phyloP scores from a whole-genome alignment of 2,113 vertebrate species.

The Artemisiospiza belli region DNA sequence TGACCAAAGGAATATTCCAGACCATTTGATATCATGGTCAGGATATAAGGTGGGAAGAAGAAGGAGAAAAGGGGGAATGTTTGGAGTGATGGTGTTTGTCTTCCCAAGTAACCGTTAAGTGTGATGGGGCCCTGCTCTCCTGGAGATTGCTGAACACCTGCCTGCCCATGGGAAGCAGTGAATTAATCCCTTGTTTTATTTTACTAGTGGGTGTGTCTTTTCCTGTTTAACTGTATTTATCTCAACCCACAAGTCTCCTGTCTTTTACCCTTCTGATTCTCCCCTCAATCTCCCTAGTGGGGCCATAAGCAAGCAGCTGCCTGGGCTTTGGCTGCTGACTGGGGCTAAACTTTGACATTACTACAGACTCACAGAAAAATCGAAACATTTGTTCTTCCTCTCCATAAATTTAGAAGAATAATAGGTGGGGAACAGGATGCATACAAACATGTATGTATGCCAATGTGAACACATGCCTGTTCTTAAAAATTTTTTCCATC shows the following conservation, averaged over 20 bases:
- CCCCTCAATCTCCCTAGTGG: background rate
- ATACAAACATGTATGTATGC: background rate
- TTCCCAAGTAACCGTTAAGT: background rate
- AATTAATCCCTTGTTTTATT: background rate
- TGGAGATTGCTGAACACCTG: background rate
- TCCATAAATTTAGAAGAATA: background rate
- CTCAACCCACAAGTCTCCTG: background rate
- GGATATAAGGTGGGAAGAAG: fast-evolving
- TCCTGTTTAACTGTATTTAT: background rate
- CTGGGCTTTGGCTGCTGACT: background rate
- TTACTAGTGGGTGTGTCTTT: background rate
- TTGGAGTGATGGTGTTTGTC: fast-evolving
- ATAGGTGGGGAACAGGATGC: background rate
- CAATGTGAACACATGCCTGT: fast-evolving
- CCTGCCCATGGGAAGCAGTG: background rate
- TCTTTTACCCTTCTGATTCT: background rate
- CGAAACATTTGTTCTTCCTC: background rate
- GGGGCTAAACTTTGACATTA: background rate
- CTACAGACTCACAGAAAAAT: background rate
- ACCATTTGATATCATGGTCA: background rate
- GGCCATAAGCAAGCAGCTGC: background rate
- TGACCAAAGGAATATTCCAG: background rate
- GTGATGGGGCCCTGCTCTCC: background rate
- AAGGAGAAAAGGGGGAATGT: fast-evolving
- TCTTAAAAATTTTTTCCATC: background rate